Conservation (phyloP, 2,888 invertebrate species). For the Synergus japonicus region DNA sequence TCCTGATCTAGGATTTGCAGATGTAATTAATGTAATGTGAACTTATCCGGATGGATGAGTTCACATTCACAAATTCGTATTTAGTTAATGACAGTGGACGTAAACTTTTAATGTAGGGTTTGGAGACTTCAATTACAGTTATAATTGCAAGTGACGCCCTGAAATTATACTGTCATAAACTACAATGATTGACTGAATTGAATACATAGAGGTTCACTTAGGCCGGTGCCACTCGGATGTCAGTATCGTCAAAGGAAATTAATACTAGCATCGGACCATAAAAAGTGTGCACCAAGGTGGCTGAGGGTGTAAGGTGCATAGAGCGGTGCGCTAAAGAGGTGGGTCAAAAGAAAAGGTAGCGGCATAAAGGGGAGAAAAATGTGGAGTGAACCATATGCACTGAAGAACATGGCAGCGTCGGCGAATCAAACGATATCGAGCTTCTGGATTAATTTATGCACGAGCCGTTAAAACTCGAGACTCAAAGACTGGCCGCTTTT, state of each 20-base stretch:
- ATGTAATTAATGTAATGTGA: background rate
- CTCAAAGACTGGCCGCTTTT: constrained; percentile 73
- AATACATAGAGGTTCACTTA: constrained; percentile 34
- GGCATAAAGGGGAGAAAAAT: constrained; percentile 54
- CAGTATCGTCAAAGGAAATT: constrained; percentile 69
- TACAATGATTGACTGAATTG: constrained; percentile 24
- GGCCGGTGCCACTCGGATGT: constrained; percentile 58
- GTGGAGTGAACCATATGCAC: constrained; percentile 18
- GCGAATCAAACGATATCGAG: constrained; percentile 77
- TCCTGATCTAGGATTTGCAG: no score
- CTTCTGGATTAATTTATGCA: constrained; percentile 77
- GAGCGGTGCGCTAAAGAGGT: constrained; percentile 51
- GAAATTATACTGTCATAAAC: constrained; percentile 36
- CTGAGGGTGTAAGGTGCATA: constrained; percentile 42
- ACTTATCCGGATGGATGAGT: background rate
- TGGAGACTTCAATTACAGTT: background rate
- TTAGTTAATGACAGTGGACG: constrained; percentile 21
- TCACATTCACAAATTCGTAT: no score
- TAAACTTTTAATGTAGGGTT: constrained; percentile 22
- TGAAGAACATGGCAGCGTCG: constrained; percentile 58
- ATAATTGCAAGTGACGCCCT: constrained; percentile 34
- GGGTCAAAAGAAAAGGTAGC: constrained; percentile 49
- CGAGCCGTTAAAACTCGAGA: constrained; percentile 76
- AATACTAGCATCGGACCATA: constrained; percentile 68
- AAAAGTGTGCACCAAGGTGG: constrained; percentile 60